A percentile compares a stretch with the other conserved stretches of the same genome.
phyloP scores from a whole-genome alignment of 2,888 invertebrate genomes.

The Terebella lapidaria region DNA sequence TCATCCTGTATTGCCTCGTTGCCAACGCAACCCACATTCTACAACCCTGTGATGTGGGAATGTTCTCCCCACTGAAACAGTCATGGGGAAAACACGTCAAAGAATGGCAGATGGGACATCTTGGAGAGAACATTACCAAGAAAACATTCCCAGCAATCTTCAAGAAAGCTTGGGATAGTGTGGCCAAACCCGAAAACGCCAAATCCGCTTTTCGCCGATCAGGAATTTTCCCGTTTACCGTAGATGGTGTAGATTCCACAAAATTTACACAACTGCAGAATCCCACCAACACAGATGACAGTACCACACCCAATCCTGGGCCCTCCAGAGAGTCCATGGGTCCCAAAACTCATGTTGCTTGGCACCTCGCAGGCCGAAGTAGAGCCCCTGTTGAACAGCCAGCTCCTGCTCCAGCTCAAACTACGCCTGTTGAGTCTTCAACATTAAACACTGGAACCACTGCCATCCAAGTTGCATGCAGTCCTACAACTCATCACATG shows the following conservation, averaged over 20 bases:
- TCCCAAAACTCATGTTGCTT: no score
- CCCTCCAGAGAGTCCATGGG: no score
- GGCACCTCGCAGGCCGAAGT: no score
- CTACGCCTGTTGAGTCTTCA: no score
- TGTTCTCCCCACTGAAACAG: not conserved
- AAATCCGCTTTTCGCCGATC: not conserved
- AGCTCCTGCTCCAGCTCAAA: not conserved
- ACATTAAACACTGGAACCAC: no score
- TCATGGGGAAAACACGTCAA: not conserved
- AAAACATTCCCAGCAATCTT: not conserved
- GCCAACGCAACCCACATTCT: not conserved
- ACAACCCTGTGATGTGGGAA: not conserved
- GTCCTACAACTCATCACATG: no score
- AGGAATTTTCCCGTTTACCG: not conserved
- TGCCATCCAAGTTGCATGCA: no score
- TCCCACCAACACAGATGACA: no score
- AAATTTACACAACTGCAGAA: not conserved
- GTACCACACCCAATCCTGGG: no score
- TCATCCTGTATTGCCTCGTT: not conserved
- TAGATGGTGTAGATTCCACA: not conserved
- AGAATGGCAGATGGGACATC: not conserved
- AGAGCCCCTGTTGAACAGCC: not conserved
- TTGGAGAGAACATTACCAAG: not conserved
- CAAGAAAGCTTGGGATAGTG: not conserved
- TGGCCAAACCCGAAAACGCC: not conserved